These are phyloP conservation scores for Epinotia ramella DNA, from an alignment of 2,888 invertebrate species.

Conservation along the genomic window DNA sequence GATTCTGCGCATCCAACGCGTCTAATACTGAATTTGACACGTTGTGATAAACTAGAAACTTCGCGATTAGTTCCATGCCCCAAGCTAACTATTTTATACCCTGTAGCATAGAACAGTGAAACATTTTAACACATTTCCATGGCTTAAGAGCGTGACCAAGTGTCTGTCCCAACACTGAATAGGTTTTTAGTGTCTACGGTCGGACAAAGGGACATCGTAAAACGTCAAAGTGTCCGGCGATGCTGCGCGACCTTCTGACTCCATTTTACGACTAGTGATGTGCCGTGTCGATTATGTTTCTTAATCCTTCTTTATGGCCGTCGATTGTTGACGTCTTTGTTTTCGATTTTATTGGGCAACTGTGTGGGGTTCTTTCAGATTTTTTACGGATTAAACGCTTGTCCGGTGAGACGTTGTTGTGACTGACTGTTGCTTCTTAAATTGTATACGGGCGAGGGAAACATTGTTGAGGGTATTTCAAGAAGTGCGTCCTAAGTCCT, in stretches of 20 bases:
- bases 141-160: constrained; percentile 60
- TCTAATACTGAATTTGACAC: constrained; percentile 8
- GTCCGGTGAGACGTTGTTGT: neutral
- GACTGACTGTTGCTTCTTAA: neutral
- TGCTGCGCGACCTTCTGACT: constrained; percentile 67
- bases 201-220: constrained; percentile 76
- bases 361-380: constrained; percentile 11
- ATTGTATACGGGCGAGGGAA: neutral
- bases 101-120: constrained; percentile 22
- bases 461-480: neutral
- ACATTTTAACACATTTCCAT: constrained; percentile 41
- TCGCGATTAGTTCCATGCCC: constrained; percentile 27
- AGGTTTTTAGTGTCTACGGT: constrained; percentile 66
- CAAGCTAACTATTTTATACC: constrained; percentile 30
- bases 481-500: neutral
- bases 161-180: constrained; percentile 63
- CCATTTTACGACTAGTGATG: constrained; percentile 51
- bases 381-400: constrained; percentile 1
- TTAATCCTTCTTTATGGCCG: constrained; percentile 68
- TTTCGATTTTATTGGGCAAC: constrained; percentile 36
- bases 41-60: constrained; percentile 20
- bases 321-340: constrained; percentile 56
- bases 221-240: constrained; percentile 66
- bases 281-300: constrained; percentile 60
- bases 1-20: constrained; percentile 4